These are phyloP conservation scores for Drosophila helvetica DNA, from an alignment of 2,888 invertebrate species.

Conservation along the genomic window DNA sequence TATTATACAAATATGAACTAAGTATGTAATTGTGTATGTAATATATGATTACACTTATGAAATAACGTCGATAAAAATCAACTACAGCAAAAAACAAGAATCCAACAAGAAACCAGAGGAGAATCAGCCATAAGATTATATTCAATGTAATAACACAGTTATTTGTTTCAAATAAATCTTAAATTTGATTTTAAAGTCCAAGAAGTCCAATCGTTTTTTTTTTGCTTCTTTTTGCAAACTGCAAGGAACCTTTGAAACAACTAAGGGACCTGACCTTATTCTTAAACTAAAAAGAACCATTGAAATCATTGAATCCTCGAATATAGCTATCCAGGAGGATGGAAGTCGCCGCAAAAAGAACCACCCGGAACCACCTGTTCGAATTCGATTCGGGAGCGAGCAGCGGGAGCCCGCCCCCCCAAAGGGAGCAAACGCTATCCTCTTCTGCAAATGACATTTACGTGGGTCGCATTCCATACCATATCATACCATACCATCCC, in stretches of 20 bases:
- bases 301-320: too few species aligned
- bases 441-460: constrained; percentile 25
- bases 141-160: constrained; percentile 83
- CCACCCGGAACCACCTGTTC: constrained; percentile 19
- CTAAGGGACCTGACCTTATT: not conserved
- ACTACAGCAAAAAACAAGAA: constrained; percentile 65
- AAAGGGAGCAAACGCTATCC: not conserved
- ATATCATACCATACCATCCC: constrained; percentile 7
- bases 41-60: constrained; percentile 78
- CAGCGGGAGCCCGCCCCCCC: not conserved
- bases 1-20: constrained; percentile 61
- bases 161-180: constrained; percentile 84
- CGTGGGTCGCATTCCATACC: constrained; percentile 28
- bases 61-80: constrained; percentile 52
- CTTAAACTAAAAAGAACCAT: too few species aligned
- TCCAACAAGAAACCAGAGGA: constrained; percentile 45
- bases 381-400: not conserved
- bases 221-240: not conserved
- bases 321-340: too few species aligned
- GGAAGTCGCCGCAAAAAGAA: not conserved
- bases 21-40: constrained; percentile 79
- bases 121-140: constrained; percentile 56
- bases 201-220: constrained; percentile 1
- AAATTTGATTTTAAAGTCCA: constrained; percentile 79
- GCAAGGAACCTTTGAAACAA: too few species aligned